These are phyloP conservation scores for Chaetodon auriga DNA, from an alignment of 2,113 vertebrate species.

Conservation along the genomic window DNA sequence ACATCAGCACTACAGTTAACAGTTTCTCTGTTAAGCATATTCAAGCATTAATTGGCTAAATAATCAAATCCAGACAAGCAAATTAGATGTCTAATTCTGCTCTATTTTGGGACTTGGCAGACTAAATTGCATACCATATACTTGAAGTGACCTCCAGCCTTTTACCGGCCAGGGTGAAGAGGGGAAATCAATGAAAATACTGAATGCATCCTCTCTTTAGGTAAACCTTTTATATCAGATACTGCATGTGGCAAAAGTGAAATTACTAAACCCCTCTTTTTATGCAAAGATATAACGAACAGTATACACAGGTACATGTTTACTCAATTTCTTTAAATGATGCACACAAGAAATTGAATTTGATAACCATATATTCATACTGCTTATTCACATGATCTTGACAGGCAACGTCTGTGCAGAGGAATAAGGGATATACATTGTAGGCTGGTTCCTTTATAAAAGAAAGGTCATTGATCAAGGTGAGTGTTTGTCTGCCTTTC, in stretches of 20 bases:
- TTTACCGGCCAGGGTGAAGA: conserved; percentile 47
- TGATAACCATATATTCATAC: neutral
- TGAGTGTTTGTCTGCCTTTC: conserved; percentile 36
- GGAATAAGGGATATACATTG: conserved; percentile 26
- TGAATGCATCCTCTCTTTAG: conserved; percentile 40
- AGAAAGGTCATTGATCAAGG: conserved; percentile 73
- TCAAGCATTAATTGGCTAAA: conserved; percentile 18
- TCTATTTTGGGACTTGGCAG: conserved; percentile 15
- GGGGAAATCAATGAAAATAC: conserved; percentile 58
- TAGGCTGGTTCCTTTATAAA: conserved; percentile 48
- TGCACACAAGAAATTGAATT: neutral
- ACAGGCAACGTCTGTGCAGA: conserved; percentile 1
- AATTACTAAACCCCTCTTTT: neutral
- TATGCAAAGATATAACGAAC: neutral
- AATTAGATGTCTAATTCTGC: conserved; percentile 1
- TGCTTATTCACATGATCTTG: neutral
- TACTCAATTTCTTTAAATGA: neutral
- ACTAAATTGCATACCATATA: conserved; percentile 26
- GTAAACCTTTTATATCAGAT: conserved; percentile 30
- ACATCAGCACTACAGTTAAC: conserved; percentile 1
- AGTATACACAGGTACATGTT: neutral
- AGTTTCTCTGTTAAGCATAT: neutral
- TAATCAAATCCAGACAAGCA: conserved; percentile 10
- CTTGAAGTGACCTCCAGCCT: conserved; percentile 49
- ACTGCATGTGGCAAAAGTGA: neutral